Evolutionary conservation across 2,113 vertebrate genomes (phyloP), one percentile per base, ranked within the genome.

Genomic region (Hypanus sabinus): DNA sequence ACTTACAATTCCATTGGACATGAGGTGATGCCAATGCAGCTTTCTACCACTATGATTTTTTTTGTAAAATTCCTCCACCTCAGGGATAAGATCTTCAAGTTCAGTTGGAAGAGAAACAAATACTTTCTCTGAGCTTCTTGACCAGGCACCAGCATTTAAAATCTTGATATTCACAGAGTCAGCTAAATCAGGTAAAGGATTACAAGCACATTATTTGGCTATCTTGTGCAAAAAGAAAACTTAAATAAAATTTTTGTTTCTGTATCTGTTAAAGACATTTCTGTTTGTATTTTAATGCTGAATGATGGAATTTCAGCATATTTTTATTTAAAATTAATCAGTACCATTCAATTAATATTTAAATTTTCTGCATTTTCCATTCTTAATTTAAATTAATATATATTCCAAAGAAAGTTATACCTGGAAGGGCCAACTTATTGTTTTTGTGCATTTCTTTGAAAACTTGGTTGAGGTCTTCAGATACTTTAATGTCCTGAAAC

Each of bases 391-490:
- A 68, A 65, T 65, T 12, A 85, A 60, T 18, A 30, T 65, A 57
- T 12, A 30, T 27, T 9, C 60, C 55, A 81, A 71, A 94, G 9
- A 75, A 75, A 91, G 62, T 94, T 46, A 95, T 96, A 99, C 99
- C 99, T 98, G 99, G 98, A 95, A 99, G 97, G 94, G 99, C 98
- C 76, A 99, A 97, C 94, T 98, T 99, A 97, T 99, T 99, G 94
- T 99, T 99, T 97, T 99, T 99, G 95, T 99, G 99, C 98, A 99
- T 98, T 97, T 99, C 99, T 96, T 99, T 99, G 96, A 99, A 99
- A 77, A 98, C 98, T 94, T 99, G 99, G 96, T 99, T 99, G 95
- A 99, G 97, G 96, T 99, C 99, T 97, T 99, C 99, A 55, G 99
- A 99, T 94, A 99, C 99, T 96, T 99, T 99, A 96, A 99, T 99